Evolutionary conservation across 2,797 vertebrate species (phyloP), one percentile per base, ranked within the genome.

Genomic region (Aselliscus stoliczkanus): DNA sequence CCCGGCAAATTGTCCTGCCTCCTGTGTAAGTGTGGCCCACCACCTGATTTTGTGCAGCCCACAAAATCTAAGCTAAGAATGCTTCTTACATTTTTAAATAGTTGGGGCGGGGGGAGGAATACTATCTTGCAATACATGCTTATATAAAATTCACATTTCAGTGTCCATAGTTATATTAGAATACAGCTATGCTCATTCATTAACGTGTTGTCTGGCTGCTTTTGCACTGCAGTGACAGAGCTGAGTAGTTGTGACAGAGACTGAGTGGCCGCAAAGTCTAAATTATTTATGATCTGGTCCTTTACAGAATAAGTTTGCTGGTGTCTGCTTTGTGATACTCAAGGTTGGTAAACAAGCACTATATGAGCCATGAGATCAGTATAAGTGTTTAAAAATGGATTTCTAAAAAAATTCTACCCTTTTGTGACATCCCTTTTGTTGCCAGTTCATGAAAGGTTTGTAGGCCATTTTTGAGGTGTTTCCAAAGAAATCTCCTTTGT

Each of bases 21-120:
- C n/a, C 34, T 52, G 27, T 18, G 58, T 81, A 52, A 83, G 29
- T 76, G 2, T 62, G 67, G 75, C 58, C 42, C 31, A 47, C 21
- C 4, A 21, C 70, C 29, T 56, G 60, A 58, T 90, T 92, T 73
- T 75, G 31, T 87, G 18, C 17, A 83, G 58, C 31, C 20, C 20
- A 56, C 13, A 83, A n/a, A n/a, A n/a, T n/a, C n/a, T n/a, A n/a
- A 34, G 52, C 37, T 73, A 31, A 90, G 76, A 81, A 47, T 77
- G 81, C 27, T 79, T 88, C 92, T 86, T 70, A 47, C 73, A 62
- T 84, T 93, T 92, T 93, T 37, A 75, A 76, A 37, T 88, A 69
- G 70, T 56, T 90, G 76, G 6, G 52, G 18, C 1, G 52, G 52
- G 52, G 52, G 52, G 52, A 52, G 9, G 60, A 81, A 88, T 83